These are phyloP conservation scores for Geococcyx californianus DNA, from an alignment of 2,113 vertebrate genomes.

Conservation along the genomic window DNA sequence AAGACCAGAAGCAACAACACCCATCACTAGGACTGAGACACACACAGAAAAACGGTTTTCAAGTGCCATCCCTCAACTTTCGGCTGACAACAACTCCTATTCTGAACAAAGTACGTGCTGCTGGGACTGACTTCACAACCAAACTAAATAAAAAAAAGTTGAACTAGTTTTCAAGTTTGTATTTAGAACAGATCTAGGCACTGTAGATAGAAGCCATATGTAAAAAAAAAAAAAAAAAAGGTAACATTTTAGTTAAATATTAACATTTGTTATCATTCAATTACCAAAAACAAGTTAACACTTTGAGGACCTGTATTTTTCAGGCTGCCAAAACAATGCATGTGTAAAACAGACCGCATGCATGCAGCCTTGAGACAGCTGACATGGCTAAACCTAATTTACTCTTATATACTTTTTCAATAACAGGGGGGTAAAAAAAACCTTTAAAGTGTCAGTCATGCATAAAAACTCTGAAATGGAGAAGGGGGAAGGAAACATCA, in stretches of 20 bases:
- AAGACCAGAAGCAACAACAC: fast-evolving
- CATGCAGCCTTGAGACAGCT: background rate
- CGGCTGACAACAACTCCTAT: background rate
- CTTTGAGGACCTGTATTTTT: background rate
- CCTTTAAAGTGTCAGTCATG: background rate
- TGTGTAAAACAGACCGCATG: background rate
- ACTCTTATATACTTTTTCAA: background rate
- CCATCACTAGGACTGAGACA: background rate
- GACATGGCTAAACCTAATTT: background rate
- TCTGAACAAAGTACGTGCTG: fast-evolving
- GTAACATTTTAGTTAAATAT: constrained; percentile 4
- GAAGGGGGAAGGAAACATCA: background rate
- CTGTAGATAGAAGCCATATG: background rate
- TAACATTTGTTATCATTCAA: background rate
- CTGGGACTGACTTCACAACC: fast-evolving
- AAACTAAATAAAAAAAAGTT: background rate
- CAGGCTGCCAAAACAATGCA: background rate
- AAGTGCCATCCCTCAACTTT: background rate
- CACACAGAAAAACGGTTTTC: background rate
- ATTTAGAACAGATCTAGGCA: background rate
- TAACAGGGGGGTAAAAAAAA: background rate
- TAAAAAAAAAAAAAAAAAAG: background rate
- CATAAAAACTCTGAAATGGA: background rate
- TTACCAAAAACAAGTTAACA: background rate
- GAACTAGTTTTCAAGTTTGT: background rate